Base-by-base conservation (phyloP, 1,140 invertebrate species). In the Drosophila trapezifrons region DNA sequence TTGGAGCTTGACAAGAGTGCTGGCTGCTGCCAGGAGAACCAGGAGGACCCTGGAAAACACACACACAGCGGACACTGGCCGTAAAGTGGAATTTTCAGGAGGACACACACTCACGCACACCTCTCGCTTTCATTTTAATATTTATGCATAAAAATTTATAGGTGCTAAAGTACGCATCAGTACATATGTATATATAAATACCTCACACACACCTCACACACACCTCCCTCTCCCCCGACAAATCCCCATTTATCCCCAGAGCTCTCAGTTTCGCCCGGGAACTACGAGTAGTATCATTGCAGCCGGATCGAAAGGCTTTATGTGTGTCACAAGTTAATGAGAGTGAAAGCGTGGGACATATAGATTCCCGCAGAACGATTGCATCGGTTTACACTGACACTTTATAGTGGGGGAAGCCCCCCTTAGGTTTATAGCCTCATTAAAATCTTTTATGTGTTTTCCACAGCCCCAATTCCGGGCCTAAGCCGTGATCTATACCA, bases 91-190 rank as follows among this genome's bases (percentile, higher is more conserved):
- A 85, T 85, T 78, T 85, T 75, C 57, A 71, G 78, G 74, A 76
- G 37, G 37, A 10, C 37, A 37, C 51, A 37, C 18, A 54, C 49
- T 9, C n/a, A 8, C 45, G 12, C 32, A 15, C 37, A 25, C 47
- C 35, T 35, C 20, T 42, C 25, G 27, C 54, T 42, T 72, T 52
- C 60, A 51, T 73, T 87, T 86, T 82, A 86, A 86, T 82, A 86
- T 82, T 85, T 87, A 76, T 87, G 75, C 83, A 87, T 86, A 82
- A 79, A 86, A 86, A 86, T 86, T 81, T 86, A 86, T 86, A 82
- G 82, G 78, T 86, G 82, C 82, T 79, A 81, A 86, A 78, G 82
- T 86, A 78, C 78, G 78, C 78, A 85, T 71, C 70, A 67, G 82
- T 84, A 81, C 78, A 84, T 77, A 83, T 79, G 71, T 84, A 84